phyloP scores from a whole-genome alignment of 1,140 invertebrate genomes.

The Drusus annulatus region DNA sequence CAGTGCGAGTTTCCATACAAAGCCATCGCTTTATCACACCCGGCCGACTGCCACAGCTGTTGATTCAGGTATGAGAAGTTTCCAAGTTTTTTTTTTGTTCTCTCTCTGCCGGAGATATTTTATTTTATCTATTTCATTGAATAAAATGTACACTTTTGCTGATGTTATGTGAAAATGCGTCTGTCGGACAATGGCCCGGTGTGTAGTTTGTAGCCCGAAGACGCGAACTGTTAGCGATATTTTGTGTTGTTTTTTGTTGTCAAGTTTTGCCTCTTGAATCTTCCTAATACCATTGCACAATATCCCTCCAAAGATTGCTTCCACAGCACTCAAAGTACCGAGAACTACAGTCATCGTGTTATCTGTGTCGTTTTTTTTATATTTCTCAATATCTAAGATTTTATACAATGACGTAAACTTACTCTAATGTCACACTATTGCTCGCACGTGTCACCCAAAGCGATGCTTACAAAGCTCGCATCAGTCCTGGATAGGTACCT shows the following conservation, averaged over 20 bases:
- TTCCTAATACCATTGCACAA: not conserved
- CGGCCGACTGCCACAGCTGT: constrained; percentile 7
- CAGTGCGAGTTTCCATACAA: constrained; percentile 25
- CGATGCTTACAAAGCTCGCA: not conserved
- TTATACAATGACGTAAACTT: not conserved
- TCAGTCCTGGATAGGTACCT: not conserved
- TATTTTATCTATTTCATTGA: constrained; percentile 20
- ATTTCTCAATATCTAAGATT: not conserved
- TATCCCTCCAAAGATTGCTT: not conserved
- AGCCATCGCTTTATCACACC: not conserved
- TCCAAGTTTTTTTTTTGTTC: constrained; percentile 9
- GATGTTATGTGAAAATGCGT: not conserved
- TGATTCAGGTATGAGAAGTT: constrained; percentile 7
- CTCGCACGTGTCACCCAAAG: not conserved
- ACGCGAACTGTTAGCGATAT: not conserved
- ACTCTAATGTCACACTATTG: not conserved
- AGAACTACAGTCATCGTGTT: not conserved
- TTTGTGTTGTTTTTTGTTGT: constrained; percentile 8
- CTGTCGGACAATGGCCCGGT: constrained; percentile 27
- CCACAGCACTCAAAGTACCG: not conserved
- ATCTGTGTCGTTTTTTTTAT: not conserved
- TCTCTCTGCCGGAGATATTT: constrained; percentile 26
- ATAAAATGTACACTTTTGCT: constrained; percentile 18
- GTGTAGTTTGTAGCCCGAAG: constrained; percentile 10
- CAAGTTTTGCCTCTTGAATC: not conserved